A percentile compares a stretch with the other conserved stretches of the same genome.
Conservation (phyloP, 1,140 invertebrate genomes). For the Zaprionus davidi region DNA sequence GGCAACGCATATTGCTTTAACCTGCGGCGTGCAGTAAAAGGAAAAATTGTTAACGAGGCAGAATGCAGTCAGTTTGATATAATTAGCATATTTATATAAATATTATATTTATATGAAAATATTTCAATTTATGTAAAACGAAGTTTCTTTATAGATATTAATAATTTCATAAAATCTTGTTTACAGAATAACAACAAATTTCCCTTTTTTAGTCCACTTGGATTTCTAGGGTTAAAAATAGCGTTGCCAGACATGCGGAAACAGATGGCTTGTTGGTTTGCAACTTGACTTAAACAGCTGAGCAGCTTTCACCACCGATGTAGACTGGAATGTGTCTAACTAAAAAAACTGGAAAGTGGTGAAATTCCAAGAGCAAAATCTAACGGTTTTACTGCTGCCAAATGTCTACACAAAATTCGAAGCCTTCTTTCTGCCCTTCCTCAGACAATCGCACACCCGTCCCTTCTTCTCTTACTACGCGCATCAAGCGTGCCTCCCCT, state of each 20-base stretch:
- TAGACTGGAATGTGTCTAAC: conserved; percentile 29
- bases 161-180: not conserved
- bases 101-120: not conserved
- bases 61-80: not conserved
- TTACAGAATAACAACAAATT: not conserved
- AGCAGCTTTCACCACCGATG: not conserved
- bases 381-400: conserved; percentile 24
- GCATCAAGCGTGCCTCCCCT: not conserved
- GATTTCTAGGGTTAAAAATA: not conserved
- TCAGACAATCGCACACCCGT: not conserved
- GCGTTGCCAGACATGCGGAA: not conserved
- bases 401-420: conserved; percentile 16
- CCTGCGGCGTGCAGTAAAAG: not conserved
- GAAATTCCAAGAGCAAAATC: conserved; percentile 6
- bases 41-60: not conserved
- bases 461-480: not conserved
- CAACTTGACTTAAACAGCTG: conserved; percentile 5
- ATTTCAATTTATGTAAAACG: too few species aligned
- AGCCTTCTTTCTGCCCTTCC: not conserved
- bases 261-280: conserved; percentile 1
- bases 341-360: conserved; percentile 11
- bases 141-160: not conserved
- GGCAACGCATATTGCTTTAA: not conserved
- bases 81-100: too few species aligned
- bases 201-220: not conserved